Evolutionary conservation across 2,888 invertebrate species (phyloP), one percentile per base, ranked within the genome.

Genomic region (Masnerella sp.): DNA sequence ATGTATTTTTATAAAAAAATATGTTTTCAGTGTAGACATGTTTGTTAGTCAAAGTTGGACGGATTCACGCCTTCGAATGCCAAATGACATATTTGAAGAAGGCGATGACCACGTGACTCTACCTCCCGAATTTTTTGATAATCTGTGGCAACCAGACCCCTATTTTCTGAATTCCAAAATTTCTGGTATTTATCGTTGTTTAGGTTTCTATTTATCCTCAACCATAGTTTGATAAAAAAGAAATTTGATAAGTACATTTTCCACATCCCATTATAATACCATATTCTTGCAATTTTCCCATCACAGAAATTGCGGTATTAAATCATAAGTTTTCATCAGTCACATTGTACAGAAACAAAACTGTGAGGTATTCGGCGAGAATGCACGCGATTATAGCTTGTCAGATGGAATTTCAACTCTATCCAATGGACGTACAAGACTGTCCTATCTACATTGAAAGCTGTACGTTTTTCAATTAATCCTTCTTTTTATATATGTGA

Each of bases 351-450:
- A 90, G 92, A 78, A 95, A 95, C 83, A 94, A 93, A 88, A 95
- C 95, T 0, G 93, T 95, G 18, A 89, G 92, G 67, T 95, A 94
- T 85, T 92, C 94, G 2, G 94, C 94, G 0, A 89, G 95, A 75
- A 94, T 95, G 93, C 94, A 95, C 83, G 94, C 94, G 0, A 94
- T 94, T 78, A 93, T 95, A 56, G 95, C 94, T 69, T 95, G 95
- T 85, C 94, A 94, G 88, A 95, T 95, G 94, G 94, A 95, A 85
- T 95, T 95, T 85, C 93, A 94, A 84, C 91, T 94, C 52, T 95
- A 95, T 83, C 95, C 95, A 17, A 93, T 95, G 93, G 95, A 95
- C 84, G 93, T 94, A 80, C 95, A 95, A 89, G 91, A 93, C 28
- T 95, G 95, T 82, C 94, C 94, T 7, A 92, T 95, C 82, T 93